Evolutionary conservation across 2,888 invertebrate species (phyloP).

Genomic region (Megalurothrips usitatus): DNA sequence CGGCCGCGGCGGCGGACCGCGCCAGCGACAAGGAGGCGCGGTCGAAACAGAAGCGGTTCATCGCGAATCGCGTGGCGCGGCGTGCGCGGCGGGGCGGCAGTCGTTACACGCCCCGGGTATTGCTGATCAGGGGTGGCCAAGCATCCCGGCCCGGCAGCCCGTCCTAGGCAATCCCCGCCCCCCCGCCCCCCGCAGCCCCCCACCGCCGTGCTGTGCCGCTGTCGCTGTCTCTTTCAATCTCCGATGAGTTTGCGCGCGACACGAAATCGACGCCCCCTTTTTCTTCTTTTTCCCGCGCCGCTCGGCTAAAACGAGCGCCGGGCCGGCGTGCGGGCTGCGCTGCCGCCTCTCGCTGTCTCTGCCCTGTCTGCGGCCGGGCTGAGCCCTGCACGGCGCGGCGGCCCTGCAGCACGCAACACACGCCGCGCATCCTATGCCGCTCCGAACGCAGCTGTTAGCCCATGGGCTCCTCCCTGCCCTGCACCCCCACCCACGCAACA

Average conservation of each 20-base stretch:
- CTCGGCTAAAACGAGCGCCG: neutral
- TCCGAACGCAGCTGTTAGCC: too few species aligned
- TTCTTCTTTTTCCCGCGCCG: neutral
- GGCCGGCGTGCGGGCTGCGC: too few species aligned
- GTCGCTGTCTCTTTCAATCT: neutral
- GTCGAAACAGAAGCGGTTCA: too few species aligned
- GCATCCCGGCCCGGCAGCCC: neutral
- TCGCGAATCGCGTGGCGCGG: neutral
- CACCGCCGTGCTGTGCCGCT: neutral
- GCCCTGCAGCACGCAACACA: too few species aligned
- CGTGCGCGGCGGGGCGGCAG: neutral
- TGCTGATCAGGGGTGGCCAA: conserved; percentile 21
- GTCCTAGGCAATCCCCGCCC: neutral
- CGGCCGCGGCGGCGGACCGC: neutral
- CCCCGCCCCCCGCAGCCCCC: neutral
- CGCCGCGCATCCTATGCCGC: too few species aligned
- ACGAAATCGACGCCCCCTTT: too few species aligned
- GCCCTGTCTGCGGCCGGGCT: too few species aligned
- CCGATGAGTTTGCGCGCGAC: too few species aligned
- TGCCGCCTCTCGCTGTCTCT: too few species aligned
- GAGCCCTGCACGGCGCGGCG: too few species aligned
- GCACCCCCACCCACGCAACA: too few species aligned
- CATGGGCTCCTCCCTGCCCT: too few species aligned
- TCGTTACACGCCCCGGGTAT: conserved; percentile 8
- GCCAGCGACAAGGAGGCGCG: neutral